Conservation (phyloP, 2,113 vertebrate genomes). For the Climacteris rufus region DNA sequence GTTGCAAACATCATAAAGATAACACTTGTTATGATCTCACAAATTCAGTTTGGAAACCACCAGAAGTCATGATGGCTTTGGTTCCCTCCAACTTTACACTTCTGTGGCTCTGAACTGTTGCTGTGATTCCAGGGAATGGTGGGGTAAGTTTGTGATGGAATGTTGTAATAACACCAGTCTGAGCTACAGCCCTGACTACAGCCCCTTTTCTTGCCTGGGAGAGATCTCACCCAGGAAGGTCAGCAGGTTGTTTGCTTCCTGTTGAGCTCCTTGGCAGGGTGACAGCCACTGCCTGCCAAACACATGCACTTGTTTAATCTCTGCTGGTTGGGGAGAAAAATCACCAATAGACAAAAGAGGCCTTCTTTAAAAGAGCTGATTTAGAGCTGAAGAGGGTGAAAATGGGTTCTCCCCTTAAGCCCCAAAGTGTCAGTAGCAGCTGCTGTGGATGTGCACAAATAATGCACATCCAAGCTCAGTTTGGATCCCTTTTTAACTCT, state of each 20-base stretch:
- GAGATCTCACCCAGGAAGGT: not conserved
- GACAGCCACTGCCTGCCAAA: constrained; percentile 25
- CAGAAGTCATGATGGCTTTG: not conserved
- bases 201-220: not conserved
- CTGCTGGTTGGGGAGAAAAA: not conserved
- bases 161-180: not conserved
- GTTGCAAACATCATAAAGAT: not conserved
- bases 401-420: not conserved
- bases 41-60: not conserved
- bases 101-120: not conserved
- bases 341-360: not conserved
- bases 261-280: constrained; percentile 37
- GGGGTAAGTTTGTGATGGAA: not conserved
- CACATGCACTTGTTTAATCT: constrained; percentile 1
- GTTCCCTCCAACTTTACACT: not conserved
- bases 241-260: constrained; percentile 44
- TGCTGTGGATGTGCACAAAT: not conserved
- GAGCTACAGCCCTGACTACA: not conserved
- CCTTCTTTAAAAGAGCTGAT: not conserved
- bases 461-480: not conserved
- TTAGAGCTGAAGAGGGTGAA: not conserved
- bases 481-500: constrained; percentile 9
- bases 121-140: not conserved
- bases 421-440: not conserved
- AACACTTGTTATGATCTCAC: fast-evolving